A percentile compares a stretch with the other conserved stretches of the same genome.
phyloP scores from a whole-genome alignment of 2,113 vertebrate genomes.

The Malaclemys terrapin region DNA sequence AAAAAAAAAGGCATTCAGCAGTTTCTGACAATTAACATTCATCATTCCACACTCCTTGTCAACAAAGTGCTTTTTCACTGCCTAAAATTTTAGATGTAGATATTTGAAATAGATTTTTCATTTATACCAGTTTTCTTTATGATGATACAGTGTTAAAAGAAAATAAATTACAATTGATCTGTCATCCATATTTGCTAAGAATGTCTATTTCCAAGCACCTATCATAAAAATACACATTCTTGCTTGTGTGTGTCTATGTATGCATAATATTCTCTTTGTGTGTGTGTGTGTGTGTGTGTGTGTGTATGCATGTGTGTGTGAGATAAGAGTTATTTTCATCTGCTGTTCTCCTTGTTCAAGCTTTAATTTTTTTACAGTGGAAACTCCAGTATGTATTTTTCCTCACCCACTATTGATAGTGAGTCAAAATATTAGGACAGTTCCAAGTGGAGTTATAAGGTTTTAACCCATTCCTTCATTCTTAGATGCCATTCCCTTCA shows the following conservation, averaged over 20 bases:
- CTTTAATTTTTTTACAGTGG: slow-evolving; percentile 69
- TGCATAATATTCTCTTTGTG: slow-evolving; percentile 69
- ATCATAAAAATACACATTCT: slow-evolving; percentile 80
- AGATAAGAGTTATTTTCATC: slow-evolving; percentile 64
- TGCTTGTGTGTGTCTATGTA: slow-evolving; percentile 74
- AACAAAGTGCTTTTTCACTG: slow-evolving; percentile 99
- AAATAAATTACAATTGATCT: slow-evolving; percentile 91
- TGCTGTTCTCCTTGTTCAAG: slow-evolving; percentile 68
- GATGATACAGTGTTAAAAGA: slow-evolving; percentile 90
- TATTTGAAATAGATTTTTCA: slow-evolving; percentile 93
- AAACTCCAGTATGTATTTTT: slow-evolving; percentile 75
- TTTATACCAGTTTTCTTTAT: slow-evolving; percentile 90
- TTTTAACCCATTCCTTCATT: slow-evolving; percentile 43
- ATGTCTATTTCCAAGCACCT: slow-evolving; percentile 86
- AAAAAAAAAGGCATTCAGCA: slow-evolving; percentile 85
- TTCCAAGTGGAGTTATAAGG: slow-evolving; percentile 53
- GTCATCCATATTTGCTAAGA: slow-evolving; percentile 92
- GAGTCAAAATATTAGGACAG: slow-evolving; percentile 69
- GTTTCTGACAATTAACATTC: slow-evolving; percentile 86
- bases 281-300: slow-evolving; percentile 46
- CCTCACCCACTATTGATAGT: slow-evolving; percentile 65
- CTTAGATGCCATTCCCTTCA: slow-evolving; percentile 49
- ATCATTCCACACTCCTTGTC: slow-evolving; percentile 89
- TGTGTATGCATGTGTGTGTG: slow-evolving; percentile 43
- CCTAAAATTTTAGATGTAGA: slow-evolving; percentile 96